A percentile compares a stretch with the other conserved stretches of the same genome.
These are phyloP conservation scores for Australoheros scitulus DNA, from an alignment of 2,113 vertebrate species.

Conservation along the genomic window DNA sequence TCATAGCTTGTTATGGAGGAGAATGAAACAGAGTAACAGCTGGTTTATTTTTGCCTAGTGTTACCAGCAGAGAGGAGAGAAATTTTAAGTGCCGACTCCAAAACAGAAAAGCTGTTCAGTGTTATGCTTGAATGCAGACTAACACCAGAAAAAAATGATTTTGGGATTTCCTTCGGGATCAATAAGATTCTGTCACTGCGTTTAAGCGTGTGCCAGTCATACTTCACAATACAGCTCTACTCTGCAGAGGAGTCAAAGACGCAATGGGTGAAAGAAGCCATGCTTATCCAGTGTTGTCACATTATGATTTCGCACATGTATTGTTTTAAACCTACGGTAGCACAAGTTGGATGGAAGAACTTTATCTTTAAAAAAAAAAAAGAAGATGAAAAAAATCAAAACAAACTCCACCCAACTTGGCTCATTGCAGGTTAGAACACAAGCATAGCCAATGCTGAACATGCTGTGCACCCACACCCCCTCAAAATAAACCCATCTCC, in stretches of 20 bases:
- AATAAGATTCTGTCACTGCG: conserved; percentile 27
- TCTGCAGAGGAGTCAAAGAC: conserved; percentile 55
- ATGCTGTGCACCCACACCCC: background rate
- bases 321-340: conserved; percentile 36
- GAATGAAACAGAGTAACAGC: conserved; percentile 31
- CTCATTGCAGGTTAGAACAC: conserved; percentile 44
- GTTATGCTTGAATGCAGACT: conserved; percentile 6
- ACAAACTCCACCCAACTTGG: conserved; percentile 19
- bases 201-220: background rate
- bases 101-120: conserved; percentile 37
- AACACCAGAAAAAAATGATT: background rate
- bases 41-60: conserved; percentile 15
- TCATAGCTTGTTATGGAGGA: conserved; percentile 26
- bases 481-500: conserved; percentile 23
- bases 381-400: background rate
- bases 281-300: conserved; percentile 40
- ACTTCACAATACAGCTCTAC: background rate
- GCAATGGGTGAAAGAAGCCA: conserved; percentile 33
- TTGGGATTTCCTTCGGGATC: conserved; percentile 26
- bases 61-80: conserved; percentile 19
- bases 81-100: conserved; percentile 60
- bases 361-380: background rate
- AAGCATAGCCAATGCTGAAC: conserved; percentile 4
- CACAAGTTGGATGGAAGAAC: background rate
- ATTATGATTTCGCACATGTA: conserved; percentile 5